These are phyloP conservation scores for Erethizon dorsatum DNA, from an alignment of 2,797 vertebrate species.

Conservation along the genomic window DNA sequence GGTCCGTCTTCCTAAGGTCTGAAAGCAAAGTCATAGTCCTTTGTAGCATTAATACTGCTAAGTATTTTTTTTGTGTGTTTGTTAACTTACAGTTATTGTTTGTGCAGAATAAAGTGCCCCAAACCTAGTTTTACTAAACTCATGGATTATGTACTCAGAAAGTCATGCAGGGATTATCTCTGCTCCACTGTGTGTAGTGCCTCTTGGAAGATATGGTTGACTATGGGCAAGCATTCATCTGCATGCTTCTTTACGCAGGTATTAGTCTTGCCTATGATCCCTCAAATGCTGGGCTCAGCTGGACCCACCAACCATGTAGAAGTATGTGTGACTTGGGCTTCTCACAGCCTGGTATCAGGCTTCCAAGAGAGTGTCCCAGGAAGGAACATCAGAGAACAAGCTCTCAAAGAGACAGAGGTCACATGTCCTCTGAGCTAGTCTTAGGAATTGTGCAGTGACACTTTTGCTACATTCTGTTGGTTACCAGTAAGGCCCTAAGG, in stretches of 20 bases:
- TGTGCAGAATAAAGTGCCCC: neutral
- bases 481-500: neutral
- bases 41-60: neutral
- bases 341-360: neutral
- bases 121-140: neutral
- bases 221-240: neutral
- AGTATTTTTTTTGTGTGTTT: neutral
- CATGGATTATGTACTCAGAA: neutral
- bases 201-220: neutral
- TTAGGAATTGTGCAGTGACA: neutral
- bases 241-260: neutral
- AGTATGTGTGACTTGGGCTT: neutral
- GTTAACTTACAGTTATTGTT: neutral
- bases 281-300: neutral
- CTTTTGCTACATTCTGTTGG: neutral
- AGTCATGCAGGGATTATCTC: neutral
- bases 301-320: neutral
- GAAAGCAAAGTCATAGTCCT: neutral
- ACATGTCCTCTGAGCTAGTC: neutral
- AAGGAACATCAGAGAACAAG: neutral
- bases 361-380: neutral
- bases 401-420: neutral
- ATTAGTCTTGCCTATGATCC: neutral
- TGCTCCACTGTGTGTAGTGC: fast-evolving
- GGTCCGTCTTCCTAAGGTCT: neutral